Evolutionary conservation across 2,888 invertebrate genomes (phyloP).

Genomic region (Pseudeuparius sepicola): DNA sequence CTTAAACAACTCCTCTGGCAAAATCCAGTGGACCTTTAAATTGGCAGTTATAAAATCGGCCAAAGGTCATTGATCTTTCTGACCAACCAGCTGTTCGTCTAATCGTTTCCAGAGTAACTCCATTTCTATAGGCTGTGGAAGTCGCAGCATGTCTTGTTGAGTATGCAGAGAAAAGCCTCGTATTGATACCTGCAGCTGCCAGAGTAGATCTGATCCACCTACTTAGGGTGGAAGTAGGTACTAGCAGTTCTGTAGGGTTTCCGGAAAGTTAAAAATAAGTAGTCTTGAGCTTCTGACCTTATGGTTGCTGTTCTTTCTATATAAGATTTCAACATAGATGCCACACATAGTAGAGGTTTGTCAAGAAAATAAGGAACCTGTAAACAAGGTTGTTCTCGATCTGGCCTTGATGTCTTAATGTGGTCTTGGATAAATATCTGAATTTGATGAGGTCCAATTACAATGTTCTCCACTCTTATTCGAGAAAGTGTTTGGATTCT

Average conservation of each 20-base stretch:
- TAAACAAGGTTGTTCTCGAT: background rate
- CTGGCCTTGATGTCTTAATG: background rate
- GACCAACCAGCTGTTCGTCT: constrained; percentile 1
- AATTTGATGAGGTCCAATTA: constrained; percentile 2
- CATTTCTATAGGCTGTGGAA: background rate
- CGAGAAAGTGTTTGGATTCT: constrained; percentile 1
- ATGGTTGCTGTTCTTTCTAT: background rate
- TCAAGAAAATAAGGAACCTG: background rate
- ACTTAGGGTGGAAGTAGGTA: constrained; percentile 2
- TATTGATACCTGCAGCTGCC: background rate
- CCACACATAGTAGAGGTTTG: constrained; percentile 1
- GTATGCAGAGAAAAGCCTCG: background rate
- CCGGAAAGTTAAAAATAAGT: background rate
- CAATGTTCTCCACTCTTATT: background rate
- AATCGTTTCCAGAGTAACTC: background rate
- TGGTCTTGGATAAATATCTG: constrained; percentile 3
- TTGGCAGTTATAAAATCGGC: background rate
- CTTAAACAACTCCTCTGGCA: too few relatives aligned
- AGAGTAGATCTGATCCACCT: background rate
- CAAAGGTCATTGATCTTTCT: background rate
- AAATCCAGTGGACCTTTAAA: background rate
- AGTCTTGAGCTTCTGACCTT: background rate
- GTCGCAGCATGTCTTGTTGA: background rate
- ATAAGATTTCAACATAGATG: background rate
- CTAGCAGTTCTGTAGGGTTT: background rate